phyloP scores from a whole-genome alignment of 1,140 invertebrate genomes.

The Dolichoris vasculosae region DNA sequence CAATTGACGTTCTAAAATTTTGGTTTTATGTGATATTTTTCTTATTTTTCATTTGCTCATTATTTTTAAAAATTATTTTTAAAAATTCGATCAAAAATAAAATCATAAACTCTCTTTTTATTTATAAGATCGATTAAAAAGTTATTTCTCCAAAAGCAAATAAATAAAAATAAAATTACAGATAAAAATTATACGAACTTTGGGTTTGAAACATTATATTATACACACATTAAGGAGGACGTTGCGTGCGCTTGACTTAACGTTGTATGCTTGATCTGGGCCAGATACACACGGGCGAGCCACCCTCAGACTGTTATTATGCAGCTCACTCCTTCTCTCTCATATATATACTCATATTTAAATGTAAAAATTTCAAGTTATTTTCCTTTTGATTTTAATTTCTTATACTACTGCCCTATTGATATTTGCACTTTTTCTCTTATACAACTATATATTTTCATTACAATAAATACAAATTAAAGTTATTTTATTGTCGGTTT shows the following conservation, averaged over 20 bases:
- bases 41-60: too few relatives aligned
- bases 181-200: neutral
- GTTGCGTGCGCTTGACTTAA: conserved; percentile 60
- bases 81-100: too few relatives aligned
- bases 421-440: neutral
- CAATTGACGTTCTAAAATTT: too few relatives aligned
- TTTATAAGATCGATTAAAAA: neutral
- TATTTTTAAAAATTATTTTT: too few relatives aligned
- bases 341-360: neutral
- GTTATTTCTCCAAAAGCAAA: neutral
- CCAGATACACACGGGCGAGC: conserved; percentile 64
- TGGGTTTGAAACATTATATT: neutral
- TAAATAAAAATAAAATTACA: too few relatives aligned
- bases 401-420: neutral
- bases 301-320: conserved; percentile 23
- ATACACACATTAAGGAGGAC: conserved; percentile 20
- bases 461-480: too few relatives aligned
- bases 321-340: conserved; percentile 18
- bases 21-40: too few relatives aligned
- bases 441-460: neutral
- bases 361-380: neutral
- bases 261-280: conserved; percentile 65
- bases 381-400: neutral
- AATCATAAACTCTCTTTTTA: neutral
- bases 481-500: neutral